Base-by-base conservation (phyloP, 53 echinoderm and acorn worm genomes). In the Actinopyga echinites region DNA sequence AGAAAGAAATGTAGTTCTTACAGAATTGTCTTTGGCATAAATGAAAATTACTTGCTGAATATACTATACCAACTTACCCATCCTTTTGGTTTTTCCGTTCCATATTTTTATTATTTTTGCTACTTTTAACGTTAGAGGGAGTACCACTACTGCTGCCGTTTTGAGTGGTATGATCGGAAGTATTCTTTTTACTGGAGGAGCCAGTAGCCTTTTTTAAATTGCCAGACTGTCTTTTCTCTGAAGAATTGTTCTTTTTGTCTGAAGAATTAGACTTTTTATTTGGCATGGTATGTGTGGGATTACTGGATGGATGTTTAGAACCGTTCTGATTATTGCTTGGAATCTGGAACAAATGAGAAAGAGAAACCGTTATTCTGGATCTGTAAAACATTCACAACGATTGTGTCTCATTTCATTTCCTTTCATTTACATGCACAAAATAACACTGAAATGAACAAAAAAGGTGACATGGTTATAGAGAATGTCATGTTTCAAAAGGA, bases 201-300 rank as follows among this genome's bases (percentile, higher is more conserved):
- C 21, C 49, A 49, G 49, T 15, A 49, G 17, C 17, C 2, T 49
- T 49, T 71, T 71, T 71, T 20, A 44, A 40, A 37, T 40, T 5
- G 45, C 71, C 36, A 34, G 71, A 7, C 71, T 71, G 71, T 30
- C 55, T 56, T 29, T 77, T 77, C 2, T 56, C 77, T 7, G 30
- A 29, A 30, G 77, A 21, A 55, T 28, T 30, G 24, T 61, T 36
- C 62, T 73, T 75, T 65, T 85, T 74, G 31, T 62, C 84, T 34
- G 30, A 71, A 33, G 84, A 69, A 29, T 71, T 44, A 19, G 56
- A 64, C 29, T 69, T 69, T 44, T 71, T 69, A 57, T 71, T 84
- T 71, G 81, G 81, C 85, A 73, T 74, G 34, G 53, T 74, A 34
- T 74, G 31, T 37, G 53, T 37, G 34, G 57, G 22, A 30, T 21